Base-by-base conservation (phyloP, 2,888 invertebrate genomes). In the Phengaris alcon region DNA sequence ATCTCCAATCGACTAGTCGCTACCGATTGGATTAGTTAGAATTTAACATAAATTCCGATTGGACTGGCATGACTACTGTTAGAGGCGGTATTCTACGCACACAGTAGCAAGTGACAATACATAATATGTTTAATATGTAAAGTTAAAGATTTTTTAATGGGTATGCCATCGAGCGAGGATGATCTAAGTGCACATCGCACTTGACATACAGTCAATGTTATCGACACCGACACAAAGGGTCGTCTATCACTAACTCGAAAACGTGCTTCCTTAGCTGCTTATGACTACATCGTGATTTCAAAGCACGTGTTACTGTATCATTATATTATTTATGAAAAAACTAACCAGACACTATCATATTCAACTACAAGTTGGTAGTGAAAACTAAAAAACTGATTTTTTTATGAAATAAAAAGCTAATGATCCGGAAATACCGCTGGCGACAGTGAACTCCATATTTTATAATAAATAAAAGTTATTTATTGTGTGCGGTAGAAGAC, bases 201-300 rank as follows among this genome's bases (percentile, higher is more conserved):
- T 22, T 22, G 22, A 22, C 13, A 74, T 74, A 74, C 74, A 74
- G 86, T 86, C 88, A 90, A 89, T 88, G 88, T 86, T 88, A 88
- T 84, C 84, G 86, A 81, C 52, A 69, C 72, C 74, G 72, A 77
- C 83, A 88, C 86, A 87, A 88, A 88, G 87, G 81, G 82, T 80
- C 77, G 75, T 70, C 69, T 77, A 79, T 79, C 81, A 81, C 81
- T 82, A 82, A 84, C 81, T 85, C 84, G 83, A 83, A 83, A 82
- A 82, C 83, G 80, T 84, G 82, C 81, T 81, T 82, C 81, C 82
- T 82, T 80, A 78, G 79, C 81, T 82, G 82, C 81, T 80, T 81
- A 54, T 72, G 78, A 76, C 77, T 73, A 74, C 57, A 74, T 75
- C 75, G 76, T 73, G 73, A 74, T 76, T 75, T 9, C 48, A 59